phyloP scores from a whole-genome alignment of 2,797 vertebrate species.

The Smutsia temminckii region DNA sequence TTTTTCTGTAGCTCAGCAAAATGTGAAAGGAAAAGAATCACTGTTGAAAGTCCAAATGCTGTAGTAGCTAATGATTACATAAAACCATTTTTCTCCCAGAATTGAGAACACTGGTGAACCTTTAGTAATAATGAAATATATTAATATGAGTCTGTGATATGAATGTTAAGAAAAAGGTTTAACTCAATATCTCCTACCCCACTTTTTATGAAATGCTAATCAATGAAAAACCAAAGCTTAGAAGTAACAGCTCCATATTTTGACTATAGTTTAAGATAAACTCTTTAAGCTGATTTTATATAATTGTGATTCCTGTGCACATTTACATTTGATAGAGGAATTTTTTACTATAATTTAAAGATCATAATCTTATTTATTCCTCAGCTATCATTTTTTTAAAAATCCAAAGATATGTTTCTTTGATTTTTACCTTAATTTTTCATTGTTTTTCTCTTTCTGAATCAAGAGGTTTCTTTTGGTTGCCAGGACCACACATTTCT shows the following conservation, averaged over 20 bases:
- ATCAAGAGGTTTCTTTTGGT: neutral
- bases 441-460: neutral
- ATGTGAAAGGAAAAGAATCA: slow-evolving; percentile 48
- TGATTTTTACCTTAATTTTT: neutral
- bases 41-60: neutral
- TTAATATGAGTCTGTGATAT: slow-evolving; percentile 30
- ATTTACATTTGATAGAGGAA: neutral
- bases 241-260: neutral
- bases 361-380: neutral
- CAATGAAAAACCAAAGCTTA: slow-evolving; percentile 6
- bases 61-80: slow-evolving; percentile 39
- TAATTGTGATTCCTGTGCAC: neutral
- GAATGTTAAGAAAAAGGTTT: neutral
- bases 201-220: slow-evolving; percentile 1
- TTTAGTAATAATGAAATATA: neutral
- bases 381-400: neutral
- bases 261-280: neutral
- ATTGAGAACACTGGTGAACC: slow-evolving; percentile 5
- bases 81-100: neutral
- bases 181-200: neutral
- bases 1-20: slow-evolving; percentile 67
- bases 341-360: neutral
- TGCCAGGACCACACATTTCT: neutral
- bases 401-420: neutral
- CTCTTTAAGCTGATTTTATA: neutral